Base-by-base conservation (phyloP, 2,888 invertebrate genomes). In the Stenurella melanura region DNA sequence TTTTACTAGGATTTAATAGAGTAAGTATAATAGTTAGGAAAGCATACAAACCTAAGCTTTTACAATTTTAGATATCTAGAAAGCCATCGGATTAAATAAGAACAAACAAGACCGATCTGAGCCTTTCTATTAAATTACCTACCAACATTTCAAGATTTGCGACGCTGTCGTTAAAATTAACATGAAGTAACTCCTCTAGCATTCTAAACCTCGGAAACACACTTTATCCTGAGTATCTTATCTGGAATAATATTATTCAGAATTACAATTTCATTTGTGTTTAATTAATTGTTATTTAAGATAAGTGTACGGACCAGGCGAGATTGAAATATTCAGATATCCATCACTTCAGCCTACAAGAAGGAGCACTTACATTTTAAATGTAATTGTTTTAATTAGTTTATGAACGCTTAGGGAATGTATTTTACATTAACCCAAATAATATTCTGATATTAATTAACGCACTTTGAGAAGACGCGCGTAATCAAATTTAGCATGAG, bases 171-270 rank as follows among this genome's bases (percentile, higher is more conserved):
- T 21, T 17, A 60, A 70, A 58, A 42, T 70, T 60, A 70, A 70
- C 70, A 70, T 70, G 17, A 60, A 58, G 42, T 34, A 18, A 56
- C 68, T 69, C 19, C 58, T 57, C 34, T 17, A n/a, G 38, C 17
- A 50, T 70, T 58, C 58, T 38, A 60, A 70, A 60, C 70, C 58
- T 70, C 70, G 38, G 70, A 21, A 50, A 70, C 70, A 70, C 70
- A 60, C 70, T 60, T 69, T 70, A 60, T 42, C 60, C 60, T 34
- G 17, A 70, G 57, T 18, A 69, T 56, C 69, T 69, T 69, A 69
- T 69, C 57, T 57, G 9, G 18, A 17, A 69, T 57, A 38, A 38
- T 69, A 30, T 57, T 69, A 69, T 34, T 58, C 69, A 69, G 57
- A 69, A 57, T 34, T 69, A 30, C 69, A 19, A 58, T 69, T 30